phyloP scores from a whole-genome alignment of 2,888 invertebrate genomes.

The Sesia bembeciformis region DNA sequence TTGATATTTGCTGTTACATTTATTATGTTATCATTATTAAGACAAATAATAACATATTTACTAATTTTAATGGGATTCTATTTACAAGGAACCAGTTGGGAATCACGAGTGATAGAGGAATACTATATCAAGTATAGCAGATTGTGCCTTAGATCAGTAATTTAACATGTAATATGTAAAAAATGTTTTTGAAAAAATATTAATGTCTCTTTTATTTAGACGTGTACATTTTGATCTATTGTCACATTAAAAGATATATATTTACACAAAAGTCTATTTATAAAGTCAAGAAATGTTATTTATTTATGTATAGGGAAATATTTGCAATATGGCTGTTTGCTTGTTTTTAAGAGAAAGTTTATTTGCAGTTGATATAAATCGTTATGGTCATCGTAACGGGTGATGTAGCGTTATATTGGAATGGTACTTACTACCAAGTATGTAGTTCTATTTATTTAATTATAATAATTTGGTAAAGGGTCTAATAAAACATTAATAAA shows the following conservation, averaged over 20 bases:
- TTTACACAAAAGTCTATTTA: slow-evolving; percentile 10
- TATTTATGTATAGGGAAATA: slow-evolving; percentile 31
- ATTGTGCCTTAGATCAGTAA: slow-evolving; percentile 69
- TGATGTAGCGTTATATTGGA: slow-evolving; percentile 47
- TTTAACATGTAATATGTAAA: slow-evolving; percentile 16
- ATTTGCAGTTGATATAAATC: slow-evolving; percentile 53
- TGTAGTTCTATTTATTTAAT: slow-evolving; percentile 73
- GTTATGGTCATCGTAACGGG: slow-evolving; percentile 38
- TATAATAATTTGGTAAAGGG: slow-evolving; percentile 74
- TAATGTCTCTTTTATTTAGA: slow-evolving; percentile 28
- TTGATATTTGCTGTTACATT: slow-evolving; percentile 68
- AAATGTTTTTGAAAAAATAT: slow-evolving; percentile 31
- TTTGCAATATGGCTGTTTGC: slow-evolving; percentile 61
- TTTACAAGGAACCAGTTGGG: slow-evolving; percentile 51
- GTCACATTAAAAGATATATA: slow-evolving; percentile 28
- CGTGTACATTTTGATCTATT: slow-evolving; percentile 46
- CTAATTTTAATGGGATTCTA: slow-evolving; percentile 36
- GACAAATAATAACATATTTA: slow-evolving; percentile 43
- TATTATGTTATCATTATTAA: slow-evolving; percentile 51
- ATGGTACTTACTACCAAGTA: slow-evolving; percentile 68
- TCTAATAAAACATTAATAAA: slow-evolving; percentile 73
- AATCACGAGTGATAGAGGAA: slow-evolving; percentile 45
- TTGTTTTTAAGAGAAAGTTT: slow-evolving; percentile 60
- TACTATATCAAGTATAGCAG: slow-evolving; percentile 57
- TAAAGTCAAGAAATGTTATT: slow-evolving; percentile 26